These are phyloP conservation scores for Euwallacea similis DNA, from an alignment of 1,140 invertebrate species.

Conservation along the genomic window DNA sequence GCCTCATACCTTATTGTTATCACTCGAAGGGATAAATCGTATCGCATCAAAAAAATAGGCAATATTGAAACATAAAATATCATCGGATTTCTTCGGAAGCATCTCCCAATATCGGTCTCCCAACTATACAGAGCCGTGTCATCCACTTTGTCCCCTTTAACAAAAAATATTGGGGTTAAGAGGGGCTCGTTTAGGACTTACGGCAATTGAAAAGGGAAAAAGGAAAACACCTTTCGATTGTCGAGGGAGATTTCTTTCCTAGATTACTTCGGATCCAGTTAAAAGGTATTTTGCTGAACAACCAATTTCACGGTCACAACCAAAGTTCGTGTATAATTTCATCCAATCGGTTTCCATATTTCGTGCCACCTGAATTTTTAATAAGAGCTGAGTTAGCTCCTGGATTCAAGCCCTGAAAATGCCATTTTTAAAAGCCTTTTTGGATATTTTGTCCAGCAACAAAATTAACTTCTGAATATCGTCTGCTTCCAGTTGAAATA, in stretches of 20 bases:
- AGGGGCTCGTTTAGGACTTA: neutral
- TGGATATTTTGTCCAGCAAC: too few species aligned
- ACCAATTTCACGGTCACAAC: neutral
- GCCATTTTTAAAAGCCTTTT: too few species aligned
- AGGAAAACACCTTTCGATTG: slow-evolving; percentile 5
- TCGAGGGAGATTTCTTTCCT: neutral
- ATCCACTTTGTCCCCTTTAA: neutral
- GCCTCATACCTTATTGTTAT: too few species aligned
- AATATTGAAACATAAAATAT: too few species aligned
- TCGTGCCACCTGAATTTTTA: too few species aligned
- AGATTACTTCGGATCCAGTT: neutral
- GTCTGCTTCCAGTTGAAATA: neutral
- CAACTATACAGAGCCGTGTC: too few species aligned
- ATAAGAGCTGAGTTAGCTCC: too few species aligned
- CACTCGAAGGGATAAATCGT: too few species aligned
- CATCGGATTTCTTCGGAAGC: too few species aligned
- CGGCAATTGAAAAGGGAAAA: slow-evolving; percentile 6
- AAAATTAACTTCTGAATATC: neutral
- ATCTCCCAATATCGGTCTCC: too few species aligned
- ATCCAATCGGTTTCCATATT: neutral
- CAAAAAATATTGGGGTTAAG: slow-evolving; percentile 8
- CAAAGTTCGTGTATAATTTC: neutral
- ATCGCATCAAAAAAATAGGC: too few species aligned
- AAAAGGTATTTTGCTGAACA: neutral
- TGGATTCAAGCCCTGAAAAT: too few species aligned